phyloP scores from a whole-genome alignment of 2,888 invertebrate genomes.

The Pyrgus malvae region DNA sequence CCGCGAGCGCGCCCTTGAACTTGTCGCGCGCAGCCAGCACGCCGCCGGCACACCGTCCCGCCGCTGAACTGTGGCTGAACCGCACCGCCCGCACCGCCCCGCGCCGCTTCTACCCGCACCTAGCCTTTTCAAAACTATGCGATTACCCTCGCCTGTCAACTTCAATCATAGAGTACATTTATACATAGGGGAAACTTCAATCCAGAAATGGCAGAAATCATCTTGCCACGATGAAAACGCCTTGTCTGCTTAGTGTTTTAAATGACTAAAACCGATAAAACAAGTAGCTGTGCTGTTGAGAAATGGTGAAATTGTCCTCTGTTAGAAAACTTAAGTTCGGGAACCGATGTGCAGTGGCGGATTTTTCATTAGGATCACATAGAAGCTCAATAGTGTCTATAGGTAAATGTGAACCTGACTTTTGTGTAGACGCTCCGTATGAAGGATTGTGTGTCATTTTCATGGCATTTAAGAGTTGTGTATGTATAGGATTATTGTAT shows the following conservation, averaged over 20 bases:
- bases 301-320: not conserved
- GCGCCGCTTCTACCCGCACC: conserved; percentile 8
- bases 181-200: too few relatives aligned
- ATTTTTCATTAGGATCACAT: not conserved
- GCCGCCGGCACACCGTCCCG: not conserved
- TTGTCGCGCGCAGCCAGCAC: conserved; percentile 10
- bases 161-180: not conserved
- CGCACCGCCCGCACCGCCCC: too few relatives aligned
- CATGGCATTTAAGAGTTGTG: too few relatives aligned
- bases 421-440: too few relatives aligned
- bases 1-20: conserved; percentile 23
- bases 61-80: too few relatives aligned
- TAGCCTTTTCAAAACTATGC: not conserved
- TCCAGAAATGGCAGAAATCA: too few relatives aligned
- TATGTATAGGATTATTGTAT: not conserved
- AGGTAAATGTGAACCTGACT: not conserved
- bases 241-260: too few relatives aligned
- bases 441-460: too few relatives aligned
- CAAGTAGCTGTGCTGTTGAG: too few relatives aligned
- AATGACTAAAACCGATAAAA: too few relatives aligned
- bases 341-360: not conserved
- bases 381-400: conserved; percentile 2
- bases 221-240: too few relatives aligned
- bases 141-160: not conserved
- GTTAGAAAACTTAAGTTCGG: conserved; percentile 1